These are phyloP conservation scores for Cydia splendana DNA, from an alignment of 1,140 invertebrate species.

Conservation along the genomic window DNA sequence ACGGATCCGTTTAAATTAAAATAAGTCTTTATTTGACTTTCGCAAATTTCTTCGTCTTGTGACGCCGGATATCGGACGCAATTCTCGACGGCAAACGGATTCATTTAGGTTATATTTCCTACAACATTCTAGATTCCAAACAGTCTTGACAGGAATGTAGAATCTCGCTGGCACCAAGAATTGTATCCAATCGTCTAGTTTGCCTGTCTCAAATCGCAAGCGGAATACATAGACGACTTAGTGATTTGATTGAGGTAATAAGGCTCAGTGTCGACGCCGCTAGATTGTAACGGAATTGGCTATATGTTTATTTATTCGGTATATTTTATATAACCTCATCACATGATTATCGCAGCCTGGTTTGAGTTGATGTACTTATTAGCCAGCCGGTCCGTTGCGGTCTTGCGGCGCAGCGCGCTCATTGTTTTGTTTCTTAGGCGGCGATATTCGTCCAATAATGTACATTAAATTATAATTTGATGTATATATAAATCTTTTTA, in stretches of 20 bases:
- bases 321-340: not conserved
- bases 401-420: conserved; percentile 9
- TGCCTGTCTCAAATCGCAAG: not conserved
- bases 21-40: conserved; percentile 5
- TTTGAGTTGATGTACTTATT: conserved; percentile 6
- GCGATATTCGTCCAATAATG: conserved; percentile 37
- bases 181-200: not conserved
- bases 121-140: conserved; percentile 5
- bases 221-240: not conserved
- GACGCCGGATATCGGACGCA: not conserved
- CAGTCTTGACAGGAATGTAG: not conserved
- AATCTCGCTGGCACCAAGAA: conserved; percentile 13
- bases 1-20: not conserved
- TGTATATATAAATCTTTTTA: conserved; percentile 64
- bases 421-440: conserved; percentile 30
- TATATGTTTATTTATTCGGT: conserved; percentile 17
- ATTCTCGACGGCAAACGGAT: not conserved
- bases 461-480: conserved; percentile 74
- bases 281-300: conserved; percentile 2
- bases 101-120: not conserved
- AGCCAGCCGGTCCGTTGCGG: not conserved
- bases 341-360: not conserved
- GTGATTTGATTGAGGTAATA: not conserved
- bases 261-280: conserved; percentile 13
- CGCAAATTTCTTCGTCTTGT: conserved; percentile 20